Conservation (phyloP, 2,797 vertebrate species). For the Pipistrellus nathusii region DNA sequence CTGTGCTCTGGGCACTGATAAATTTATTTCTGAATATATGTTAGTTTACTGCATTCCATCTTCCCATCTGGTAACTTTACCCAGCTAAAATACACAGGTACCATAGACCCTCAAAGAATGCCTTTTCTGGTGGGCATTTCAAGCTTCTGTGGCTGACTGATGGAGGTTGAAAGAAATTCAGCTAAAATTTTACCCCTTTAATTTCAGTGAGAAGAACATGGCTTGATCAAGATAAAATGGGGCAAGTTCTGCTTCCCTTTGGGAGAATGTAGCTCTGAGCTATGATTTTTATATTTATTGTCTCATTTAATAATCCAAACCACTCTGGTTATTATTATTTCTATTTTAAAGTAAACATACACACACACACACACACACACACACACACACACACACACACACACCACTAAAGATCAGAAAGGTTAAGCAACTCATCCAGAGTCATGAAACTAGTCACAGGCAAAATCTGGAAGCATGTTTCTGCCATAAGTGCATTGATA, state of each 20-base stretch:
- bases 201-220: constrained; percentile 25
- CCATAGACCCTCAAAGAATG: background rate
- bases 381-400: background rate
- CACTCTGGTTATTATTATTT: constrained; percentile 28
- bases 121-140: background rate
- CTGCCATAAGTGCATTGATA: constrained; percentile 10
- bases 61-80: background rate
- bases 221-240: constrained; percentile 25
- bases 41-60: background rate
- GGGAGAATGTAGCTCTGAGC: background rate
- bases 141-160: background rate
- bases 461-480: constrained; percentile 36
- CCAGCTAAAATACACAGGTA: background rate
- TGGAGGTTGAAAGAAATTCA: background rate
- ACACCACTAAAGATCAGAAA: background rate
- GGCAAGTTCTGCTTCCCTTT: background rate
- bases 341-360: constrained; percentile 8
- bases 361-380: background rate
- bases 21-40: constrained; percentile 26
- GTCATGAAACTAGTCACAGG: background rate
- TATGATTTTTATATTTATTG: constrained; percentile 13
- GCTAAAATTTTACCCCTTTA: constrained; percentile 23
- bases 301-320: constrained; percentile 30
- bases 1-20: background rate
- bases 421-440: constrained; percentile 32